phyloP scores from a whole-genome alignment of 2,888 invertebrate species.

The Altica lythri region DNA sequence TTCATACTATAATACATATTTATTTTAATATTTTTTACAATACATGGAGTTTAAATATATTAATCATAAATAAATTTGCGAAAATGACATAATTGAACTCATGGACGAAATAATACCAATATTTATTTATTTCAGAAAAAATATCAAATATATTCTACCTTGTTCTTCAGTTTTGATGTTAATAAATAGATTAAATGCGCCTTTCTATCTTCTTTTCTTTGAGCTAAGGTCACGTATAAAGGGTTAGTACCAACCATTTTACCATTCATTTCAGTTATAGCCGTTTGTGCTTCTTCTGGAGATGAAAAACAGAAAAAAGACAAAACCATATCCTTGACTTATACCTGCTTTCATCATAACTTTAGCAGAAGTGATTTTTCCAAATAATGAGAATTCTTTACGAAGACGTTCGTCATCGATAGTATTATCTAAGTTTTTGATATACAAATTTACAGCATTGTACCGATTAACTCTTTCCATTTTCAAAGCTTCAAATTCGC shows the following conservation, averaged over 20 bases:
- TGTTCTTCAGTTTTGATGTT: too few species aligned
- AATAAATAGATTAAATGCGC: constrained; percentile 96
- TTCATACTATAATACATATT: too few species aligned
- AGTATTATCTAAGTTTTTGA: constrained; percentile 97
- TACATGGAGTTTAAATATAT: too few species aligned
- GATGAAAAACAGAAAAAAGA: constrained; percentile 98
- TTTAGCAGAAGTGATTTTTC: constrained; percentile 98
- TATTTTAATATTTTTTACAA: too few species aligned
- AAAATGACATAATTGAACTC: too few species aligned
- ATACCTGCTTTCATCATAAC: constrained; percentile 94
- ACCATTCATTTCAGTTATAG: constrained; percentile 99
- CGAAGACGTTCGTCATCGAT: constrained; percentile 96
- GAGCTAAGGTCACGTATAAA: constrained; percentile 96
- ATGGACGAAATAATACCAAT: too few species aligned
- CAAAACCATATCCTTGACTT: constrained; percentile 98
- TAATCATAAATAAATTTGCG: too few species aligned
- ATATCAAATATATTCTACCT: too few species aligned
- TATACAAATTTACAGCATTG: constrained; percentile 96
- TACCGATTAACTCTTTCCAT: constrained; percentile 88
- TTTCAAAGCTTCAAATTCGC: constrained; percentile 95
- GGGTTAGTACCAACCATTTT: constrained; percentile 97
- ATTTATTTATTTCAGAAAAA: too few species aligned
- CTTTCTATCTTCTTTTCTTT: constrained; percentile 98
- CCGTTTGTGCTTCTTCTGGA: constrained; percentile 98
- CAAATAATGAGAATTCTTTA: constrained; percentile 93